A percentile compares a stretch with the other conserved stretches of the same genome.
Conservation (phyloP, 2,797 vertebrate genomes). For the Pipistrellus pipistrellus region DNA sequence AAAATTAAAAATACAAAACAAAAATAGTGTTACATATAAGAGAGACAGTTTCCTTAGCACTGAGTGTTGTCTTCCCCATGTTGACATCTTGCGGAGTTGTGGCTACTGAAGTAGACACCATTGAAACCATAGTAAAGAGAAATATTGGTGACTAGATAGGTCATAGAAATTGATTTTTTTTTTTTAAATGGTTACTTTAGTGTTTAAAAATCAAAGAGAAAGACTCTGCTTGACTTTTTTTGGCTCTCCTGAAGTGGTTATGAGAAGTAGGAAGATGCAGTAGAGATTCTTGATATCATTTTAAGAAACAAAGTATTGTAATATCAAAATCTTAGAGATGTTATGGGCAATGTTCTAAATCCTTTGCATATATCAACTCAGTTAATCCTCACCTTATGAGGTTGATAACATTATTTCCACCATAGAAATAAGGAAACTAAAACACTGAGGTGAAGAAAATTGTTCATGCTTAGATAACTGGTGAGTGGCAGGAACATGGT, state of each 20-base stretch:
- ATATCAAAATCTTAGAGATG: conserved; percentile 15
- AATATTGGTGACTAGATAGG: neutral
- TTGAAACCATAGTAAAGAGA: neutral
- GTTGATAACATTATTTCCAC: neutral
- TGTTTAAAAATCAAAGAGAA: conserved; percentile 4
- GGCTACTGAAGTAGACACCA: neutral
- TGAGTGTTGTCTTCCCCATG: neutral
- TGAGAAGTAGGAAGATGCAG: neutral
- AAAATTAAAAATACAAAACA: too few species aligned
- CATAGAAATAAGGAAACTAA: neutral
- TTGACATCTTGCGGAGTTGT: neutral
- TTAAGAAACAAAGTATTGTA: neutral
- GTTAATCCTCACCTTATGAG: neutral
- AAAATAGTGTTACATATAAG: neutral
- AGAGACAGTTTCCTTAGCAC: neutral
- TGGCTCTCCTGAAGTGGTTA: neutral
- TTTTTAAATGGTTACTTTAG: neutral
- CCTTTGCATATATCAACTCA: neutral
- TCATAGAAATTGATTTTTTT: conserved; percentile 26
- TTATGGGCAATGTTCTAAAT: neutral
- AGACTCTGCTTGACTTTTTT: neutral
- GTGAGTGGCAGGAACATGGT: neutral
- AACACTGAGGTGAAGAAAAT: neutral
- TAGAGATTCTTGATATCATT: neutral
- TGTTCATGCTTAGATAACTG: neutral